These are phyloP conservation scores for Thunnus thynnus DNA, from an alignment of 2,113 vertebrate species.

Conservation along the genomic window DNA sequence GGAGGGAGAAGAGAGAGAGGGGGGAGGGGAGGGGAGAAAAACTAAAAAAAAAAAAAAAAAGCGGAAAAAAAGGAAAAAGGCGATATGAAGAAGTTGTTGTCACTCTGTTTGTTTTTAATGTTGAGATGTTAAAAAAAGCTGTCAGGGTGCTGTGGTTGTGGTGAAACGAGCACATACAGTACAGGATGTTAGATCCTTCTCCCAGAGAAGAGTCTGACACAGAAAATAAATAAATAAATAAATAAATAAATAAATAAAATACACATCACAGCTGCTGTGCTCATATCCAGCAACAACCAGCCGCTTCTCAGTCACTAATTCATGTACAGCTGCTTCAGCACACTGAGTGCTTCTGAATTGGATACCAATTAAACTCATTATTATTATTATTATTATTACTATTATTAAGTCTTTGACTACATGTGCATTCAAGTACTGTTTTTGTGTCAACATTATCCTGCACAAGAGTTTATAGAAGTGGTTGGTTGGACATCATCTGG, in stretches of 20 bases:
- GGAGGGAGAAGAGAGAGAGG: neutral
- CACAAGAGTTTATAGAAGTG: too few species aligned
- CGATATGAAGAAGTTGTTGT: slow-evolving; percentile 70
- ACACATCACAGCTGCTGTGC: slow-evolving; percentile 40
- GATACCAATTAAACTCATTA: neutral
- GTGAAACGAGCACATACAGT: slow-evolving; percentile 57
- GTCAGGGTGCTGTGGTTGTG: slow-evolving; percentile 43
- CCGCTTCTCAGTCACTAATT: slow-evolving; percentile 4
- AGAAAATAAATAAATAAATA: slow-evolving; percentile 24
- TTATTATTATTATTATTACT: neutral
- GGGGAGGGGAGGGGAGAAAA: too few species aligned
- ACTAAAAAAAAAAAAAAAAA: too few species aligned
- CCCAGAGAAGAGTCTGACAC: slow-evolving; percentile 58
- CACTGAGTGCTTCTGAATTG: neutral
- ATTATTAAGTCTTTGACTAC: too few species aligned
- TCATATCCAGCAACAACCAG: slow-evolving; percentile 24
- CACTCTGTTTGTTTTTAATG: slow-evolving; percentile 73
- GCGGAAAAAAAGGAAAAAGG: neutral
- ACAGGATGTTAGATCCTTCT: slow-evolving; percentile 62
- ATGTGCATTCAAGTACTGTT: too few species aligned
- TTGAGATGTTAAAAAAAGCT: slow-evolving; percentile 60
- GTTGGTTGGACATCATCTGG: too few species aligned
- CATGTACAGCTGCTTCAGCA: slow-evolving; percentile 16
- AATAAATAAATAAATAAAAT: slow-evolving; percentile 17
- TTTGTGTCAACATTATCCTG: too few species aligned